Conservation (phyloP, 2,888 invertebrate genomes). For the Thyatira batis region DNA sequence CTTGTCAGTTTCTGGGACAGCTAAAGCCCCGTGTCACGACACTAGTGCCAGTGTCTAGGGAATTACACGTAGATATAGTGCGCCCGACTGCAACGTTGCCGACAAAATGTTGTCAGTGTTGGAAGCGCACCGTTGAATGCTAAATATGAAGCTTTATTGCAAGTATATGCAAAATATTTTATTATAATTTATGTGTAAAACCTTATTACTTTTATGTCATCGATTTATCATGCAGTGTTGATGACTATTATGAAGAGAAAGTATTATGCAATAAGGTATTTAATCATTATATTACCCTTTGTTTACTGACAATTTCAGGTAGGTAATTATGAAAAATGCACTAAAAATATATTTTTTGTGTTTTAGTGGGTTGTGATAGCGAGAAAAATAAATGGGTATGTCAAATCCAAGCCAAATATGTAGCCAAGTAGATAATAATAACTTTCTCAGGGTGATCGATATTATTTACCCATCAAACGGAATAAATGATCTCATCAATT, state of each 20-base stretch:
- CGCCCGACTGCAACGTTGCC: slow-evolving; percentile 10
- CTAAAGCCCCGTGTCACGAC: slow-evolving; percentile 39
- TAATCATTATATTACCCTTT: too few species aligned
- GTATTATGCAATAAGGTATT: slow-evolving; percentile 9
- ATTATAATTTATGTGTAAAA: too few species aligned
- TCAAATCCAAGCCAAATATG: too few species aligned
- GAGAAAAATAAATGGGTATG: too few species aligned
- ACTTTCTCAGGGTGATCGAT: too few species aligned
- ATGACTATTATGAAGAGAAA: slow-evolving; percentile 37
- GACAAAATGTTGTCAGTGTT: slow-evolving; percentile 16
- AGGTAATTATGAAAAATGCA: too few species aligned
- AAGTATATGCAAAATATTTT: too few species aligned
- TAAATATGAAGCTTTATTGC: slow-evolving; percentile 21
- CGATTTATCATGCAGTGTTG: not conserved
- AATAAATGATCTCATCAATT: not conserved
- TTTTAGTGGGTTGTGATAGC: too few species aligned
- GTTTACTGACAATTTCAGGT: too few species aligned
- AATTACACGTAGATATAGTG: slow-evolving; percentile 30
- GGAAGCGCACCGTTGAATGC: slow-evolving; percentile 20
- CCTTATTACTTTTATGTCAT: slow-evolving; percentile 23
- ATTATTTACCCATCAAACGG: too few species aligned
- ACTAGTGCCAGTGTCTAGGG: slow-evolving; percentile 30
- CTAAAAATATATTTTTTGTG: too few species aligned
- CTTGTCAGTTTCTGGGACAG: slow-evolving; percentile 41
- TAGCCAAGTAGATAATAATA: too few species aligned